Conservation (phyloP, 2,888 invertebrate species). For the Iphiclides podalirius region DNA sequence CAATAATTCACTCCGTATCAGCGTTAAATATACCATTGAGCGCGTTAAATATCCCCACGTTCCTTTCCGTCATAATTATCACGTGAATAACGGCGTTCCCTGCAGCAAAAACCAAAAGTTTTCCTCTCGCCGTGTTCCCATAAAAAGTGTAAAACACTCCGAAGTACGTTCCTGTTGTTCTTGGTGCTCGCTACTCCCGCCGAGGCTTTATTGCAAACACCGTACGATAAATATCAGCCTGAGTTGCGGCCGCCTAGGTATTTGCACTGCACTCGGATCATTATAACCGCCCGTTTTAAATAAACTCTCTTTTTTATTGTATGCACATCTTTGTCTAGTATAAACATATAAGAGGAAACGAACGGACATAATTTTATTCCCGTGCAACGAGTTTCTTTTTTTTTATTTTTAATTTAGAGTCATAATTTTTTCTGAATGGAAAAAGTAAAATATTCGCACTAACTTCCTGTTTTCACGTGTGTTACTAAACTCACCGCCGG, state of each 20-base stretch:
- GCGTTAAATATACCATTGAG: background rate
- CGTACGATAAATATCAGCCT: conserved; percentile 29
- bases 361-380: too few species aligned
- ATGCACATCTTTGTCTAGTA: conserved; percentile 8
- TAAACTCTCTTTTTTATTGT: conserved; percentile 8
- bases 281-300: conserved; percentile 15
- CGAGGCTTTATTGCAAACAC: conserved; percentile 34
- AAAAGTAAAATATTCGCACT: too few species aligned
- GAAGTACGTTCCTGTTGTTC: conserved; percentile 30
- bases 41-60: background rate
- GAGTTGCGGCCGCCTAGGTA: conserved; percentile 21
- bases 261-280: conserved; percentile 22
- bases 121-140: conserved; percentile 24
- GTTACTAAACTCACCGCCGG: too few species aligned
- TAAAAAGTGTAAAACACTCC: conserved; percentile 27
- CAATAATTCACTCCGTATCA: background rate
- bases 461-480: too few species aligned
- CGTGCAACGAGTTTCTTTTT: too few species aligned
- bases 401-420: too few species aligned
- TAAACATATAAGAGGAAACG: background rate
- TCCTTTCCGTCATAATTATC: conserved; percentile 4
- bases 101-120: conserved; percentile 19
- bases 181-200: conserved; percentile 27
- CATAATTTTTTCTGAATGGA: too few species aligned
- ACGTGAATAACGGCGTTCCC: conserved; percentile 6